Percentiles rank a stretch among this genome's conserved stretches.
Evolutionary conservation across 2,797 vertebrate genomes (phyloP).

Genomic region (Xenopus petersii): DNA sequence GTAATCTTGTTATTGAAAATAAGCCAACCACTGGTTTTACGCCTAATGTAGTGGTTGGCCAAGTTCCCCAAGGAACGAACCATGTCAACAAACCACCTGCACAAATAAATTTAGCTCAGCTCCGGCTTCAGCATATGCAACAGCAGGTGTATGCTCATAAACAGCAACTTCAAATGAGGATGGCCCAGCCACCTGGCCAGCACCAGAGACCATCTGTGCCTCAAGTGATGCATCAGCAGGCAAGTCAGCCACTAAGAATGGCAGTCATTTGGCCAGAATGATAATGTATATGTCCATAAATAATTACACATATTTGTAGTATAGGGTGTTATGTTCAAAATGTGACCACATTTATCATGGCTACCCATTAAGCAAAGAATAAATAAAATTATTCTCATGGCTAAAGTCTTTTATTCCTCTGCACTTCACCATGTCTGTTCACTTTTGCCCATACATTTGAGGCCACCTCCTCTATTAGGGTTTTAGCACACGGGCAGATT

Average conservation of each 20-base stretch:
- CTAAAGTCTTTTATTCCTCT: too few relatives aligned
- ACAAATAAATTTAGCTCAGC: constrained; percentile 95
- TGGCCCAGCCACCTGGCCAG: constrained; percentile 73
- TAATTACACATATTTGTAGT: too few relatives aligned
- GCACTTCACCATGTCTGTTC: too few relatives aligned
- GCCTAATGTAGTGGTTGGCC: constrained; percentile 81
- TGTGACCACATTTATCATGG: too few relatives aligned
- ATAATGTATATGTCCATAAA: too few relatives aligned
- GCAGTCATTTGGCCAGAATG: too few relatives aligned
- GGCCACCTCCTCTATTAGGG: too few relatives aligned
- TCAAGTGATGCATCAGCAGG: constrained; percentile 92
- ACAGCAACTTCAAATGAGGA: constrained; percentile 78
- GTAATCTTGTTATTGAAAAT: constrained; percentile 95
- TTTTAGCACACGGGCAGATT: too few relatives aligned
- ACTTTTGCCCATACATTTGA: too few relatives aligned
- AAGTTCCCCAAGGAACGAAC: constrained; percentile 82
- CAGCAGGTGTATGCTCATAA: constrained; percentile 88
- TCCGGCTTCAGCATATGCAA: constrained; percentile 95
- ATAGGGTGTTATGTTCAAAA: too few relatives aligned
- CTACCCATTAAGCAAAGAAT: too few relatives aligned
- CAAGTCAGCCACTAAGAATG: constrained; percentile 54
- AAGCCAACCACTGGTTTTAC: constrained; percentile 81
- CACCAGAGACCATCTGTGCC: constrained; percentile 73
- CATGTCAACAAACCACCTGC: constrained; percentile 82
- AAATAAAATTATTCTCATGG: too few relatives aligned